A percentile compares a stretch with the other conserved stretches of the same genome.
phyloP scores from a whole-genome alignment of 2,113 vertebrate genomes.

The Erinaceus europaeus region DNA sequence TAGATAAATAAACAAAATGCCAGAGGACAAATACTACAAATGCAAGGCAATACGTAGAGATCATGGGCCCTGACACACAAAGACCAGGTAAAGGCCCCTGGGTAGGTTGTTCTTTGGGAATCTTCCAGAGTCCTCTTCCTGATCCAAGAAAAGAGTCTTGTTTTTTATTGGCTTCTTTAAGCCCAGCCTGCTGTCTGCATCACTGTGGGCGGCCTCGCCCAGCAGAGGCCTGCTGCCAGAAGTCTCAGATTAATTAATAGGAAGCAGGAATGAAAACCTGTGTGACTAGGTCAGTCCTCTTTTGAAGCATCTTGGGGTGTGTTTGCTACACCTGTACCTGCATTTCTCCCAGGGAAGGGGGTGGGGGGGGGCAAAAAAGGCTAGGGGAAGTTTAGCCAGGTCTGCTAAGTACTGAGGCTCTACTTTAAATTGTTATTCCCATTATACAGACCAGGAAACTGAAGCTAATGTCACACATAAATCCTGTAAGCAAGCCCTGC shows the following conservation, averaged over 20 bases:
- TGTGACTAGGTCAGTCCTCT: neutral
- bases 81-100: neutral
- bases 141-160: neutral
- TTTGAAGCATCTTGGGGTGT: too few species aligned
- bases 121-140: neutral
- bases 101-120: neutral
- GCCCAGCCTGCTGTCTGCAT: neutral
- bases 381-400: too few species aligned
- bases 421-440: neutral
- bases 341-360: too few species aligned
- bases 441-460: neutral
- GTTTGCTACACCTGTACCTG: too few species aligned
- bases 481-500: neutral
- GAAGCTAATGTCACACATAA: neutral
- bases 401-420: too few species aligned
- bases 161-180: slow-evolving; percentile 27
- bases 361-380: too few species aligned
- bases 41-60: neutral
- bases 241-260: neutral
- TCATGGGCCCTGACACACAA: neutral
- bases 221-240: neutral
- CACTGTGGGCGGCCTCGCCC: neutral
- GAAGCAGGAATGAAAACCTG: neutral
- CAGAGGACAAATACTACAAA: too few species aligned
- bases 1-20: too few species aligned